Evolutionary conservation across 1,140 invertebrate genomes (phyloP).

Genomic region (Stenopsyche tienmushanensis): DNA sequence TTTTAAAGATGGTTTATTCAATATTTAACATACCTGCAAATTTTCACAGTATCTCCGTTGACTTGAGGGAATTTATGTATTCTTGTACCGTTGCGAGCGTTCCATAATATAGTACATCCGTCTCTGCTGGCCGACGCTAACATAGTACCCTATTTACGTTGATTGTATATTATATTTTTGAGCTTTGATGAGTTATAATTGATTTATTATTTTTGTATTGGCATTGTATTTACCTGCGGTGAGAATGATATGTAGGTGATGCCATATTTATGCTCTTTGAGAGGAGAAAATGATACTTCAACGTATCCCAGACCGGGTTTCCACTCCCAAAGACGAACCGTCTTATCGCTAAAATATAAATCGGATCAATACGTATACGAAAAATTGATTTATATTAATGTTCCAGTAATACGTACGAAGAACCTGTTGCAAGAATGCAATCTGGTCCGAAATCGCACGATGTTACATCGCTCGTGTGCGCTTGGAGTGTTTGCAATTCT

Average conservation of each 20-base stretch:
- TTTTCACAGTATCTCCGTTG: conserved; percentile 64
- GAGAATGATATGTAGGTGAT: conserved; percentile 68
- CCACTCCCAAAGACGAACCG: conserved; percentile 65
- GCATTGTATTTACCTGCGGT: conserved; percentile 55
- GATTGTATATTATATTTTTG: too few species aligned
- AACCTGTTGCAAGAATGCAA: conserved; percentile 61
- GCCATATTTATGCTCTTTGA: conserved; percentile 67
- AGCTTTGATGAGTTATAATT: too few species aligned
- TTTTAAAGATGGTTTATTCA: background rate
- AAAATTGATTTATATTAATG: too few species aligned
- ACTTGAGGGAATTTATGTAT: conserved; percentile 66
- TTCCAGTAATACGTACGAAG: conserved; percentile 55
- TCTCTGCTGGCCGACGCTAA: conserved; percentile 72
- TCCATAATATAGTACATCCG: conserved; percentile 72
- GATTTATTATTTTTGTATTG: too few species aligned
- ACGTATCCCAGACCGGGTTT: conserved; percentile 57
- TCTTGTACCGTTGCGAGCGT: conserved; percentile 62
- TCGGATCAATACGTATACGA: too few species aligned
- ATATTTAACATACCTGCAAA: conserved; percentile 55
- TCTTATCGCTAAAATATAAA: conserved; percentile 61
- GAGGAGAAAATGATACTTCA: conserved; percentile 59
- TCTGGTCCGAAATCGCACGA: conserved; percentile 63
- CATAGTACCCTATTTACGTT: conserved; percentile 60
- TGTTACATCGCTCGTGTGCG: conserved; percentile 67
- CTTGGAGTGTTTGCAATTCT: conserved; percentile 56